Evolutionary conservation across 2,888 invertebrate species (phyloP).

Genomic region (Idaea biselata): DNA sequence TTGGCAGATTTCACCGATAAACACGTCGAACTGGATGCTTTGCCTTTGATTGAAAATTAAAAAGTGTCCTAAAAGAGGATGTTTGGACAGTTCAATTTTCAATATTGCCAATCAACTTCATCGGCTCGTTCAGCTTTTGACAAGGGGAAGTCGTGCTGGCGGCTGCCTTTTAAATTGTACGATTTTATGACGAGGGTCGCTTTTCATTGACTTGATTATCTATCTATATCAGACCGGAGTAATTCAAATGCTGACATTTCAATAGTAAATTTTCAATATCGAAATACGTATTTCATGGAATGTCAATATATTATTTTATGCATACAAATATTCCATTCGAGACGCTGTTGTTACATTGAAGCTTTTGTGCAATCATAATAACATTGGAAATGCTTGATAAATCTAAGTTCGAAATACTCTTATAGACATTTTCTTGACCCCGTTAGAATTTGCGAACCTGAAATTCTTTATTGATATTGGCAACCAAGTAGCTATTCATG

Average conservation of each 20-base stretch:
- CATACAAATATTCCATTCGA: slow-evolving; percentile 8
- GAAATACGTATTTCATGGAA: slow-evolving; percentile 8
- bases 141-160: slow-evolving; percentile 44
- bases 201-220: slow-evolving; percentile 46
- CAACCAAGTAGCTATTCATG: not conserved
- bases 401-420: not conserved
- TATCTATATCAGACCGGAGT: slow-evolving; percentile 34
- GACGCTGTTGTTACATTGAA: slow-evolving; percentile 9
- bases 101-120: slow-evolving; percentile 63
- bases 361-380: slow-evolving; percentile 19
- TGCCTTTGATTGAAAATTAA: slow-evolving; percentile 50
- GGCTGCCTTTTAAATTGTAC: slow-evolving; percentile 56
- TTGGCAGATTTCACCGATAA: slow-evolving; percentile 47
- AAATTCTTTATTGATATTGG: not conserved
- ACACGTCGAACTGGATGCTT: slow-evolving; percentile 39
- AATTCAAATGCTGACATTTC: slow-evolving; percentile 34
- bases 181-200: slow-evolving; percentile 56
- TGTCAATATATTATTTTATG: slow-evolving; percentile 7
- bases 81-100: slow-evolving; percentile 62
- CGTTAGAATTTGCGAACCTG: not conserved
- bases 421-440: not conserved
- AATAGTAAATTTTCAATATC: slow-evolving; percentile 19
- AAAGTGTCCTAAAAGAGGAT: slow-evolving; percentile 51
- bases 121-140: slow-evolving; percentile 51
- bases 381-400: slow-evolving; percentile 17